These are phyloP conservation scores for Agriopis leucophaearia DNA, from an alignment of 2,888 invertebrate species.

Conservation along the genomic window DNA sequence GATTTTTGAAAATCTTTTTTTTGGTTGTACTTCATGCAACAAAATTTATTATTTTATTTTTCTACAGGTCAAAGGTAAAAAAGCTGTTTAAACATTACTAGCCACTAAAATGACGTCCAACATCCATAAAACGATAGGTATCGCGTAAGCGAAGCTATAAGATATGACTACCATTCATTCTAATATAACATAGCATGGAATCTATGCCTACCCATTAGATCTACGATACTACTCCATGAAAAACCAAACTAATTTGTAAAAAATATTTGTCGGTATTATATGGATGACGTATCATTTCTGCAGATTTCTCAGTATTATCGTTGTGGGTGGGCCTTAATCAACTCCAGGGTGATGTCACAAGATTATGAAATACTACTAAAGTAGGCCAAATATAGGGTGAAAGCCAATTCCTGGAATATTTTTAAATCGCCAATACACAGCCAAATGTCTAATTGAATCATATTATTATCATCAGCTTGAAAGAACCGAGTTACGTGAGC, in stretches of 20 bases:
- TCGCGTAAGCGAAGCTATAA: slow-evolving; percentile 38
- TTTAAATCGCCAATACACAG: neutral
- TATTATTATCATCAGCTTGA: neutral
- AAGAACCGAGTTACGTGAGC: neutral
- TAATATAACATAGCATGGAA: slow-evolving; percentile 35
- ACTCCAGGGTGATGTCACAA: neutral
- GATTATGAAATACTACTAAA: slow-evolving; percentile 2
- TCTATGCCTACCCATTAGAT: slow-evolving; percentile 34
- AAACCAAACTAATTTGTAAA: slow-evolving; percentile 15
- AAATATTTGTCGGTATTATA: slow-evolving; percentile 1
- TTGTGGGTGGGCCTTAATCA: slow-evolving; percentile 8
- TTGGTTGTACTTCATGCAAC: too few relatives aligned
- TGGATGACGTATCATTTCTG: slow-evolving; percentile 7
- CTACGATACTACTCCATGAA: slow-evolving; percentile 14
- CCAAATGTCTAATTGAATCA: neutral
- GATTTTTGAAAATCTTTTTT: too few relatives aligned
- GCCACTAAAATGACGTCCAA: slow-evolving; percentile 26
- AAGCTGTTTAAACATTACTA: neutral
- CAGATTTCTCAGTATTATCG: neutral
- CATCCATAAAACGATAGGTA: slow-evolving; percentile 24
- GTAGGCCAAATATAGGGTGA: slow-evolving; percentile 16
- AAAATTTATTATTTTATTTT: too few relatives aligned
- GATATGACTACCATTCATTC: slow-evolving; percentile 27
- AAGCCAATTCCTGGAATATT: slow-evolving; percentile 8
- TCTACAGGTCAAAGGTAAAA: neutral